Conservation (phyloP, 1,140 invertebrate species). For the Caenorhabditis inopinata region DNA sequence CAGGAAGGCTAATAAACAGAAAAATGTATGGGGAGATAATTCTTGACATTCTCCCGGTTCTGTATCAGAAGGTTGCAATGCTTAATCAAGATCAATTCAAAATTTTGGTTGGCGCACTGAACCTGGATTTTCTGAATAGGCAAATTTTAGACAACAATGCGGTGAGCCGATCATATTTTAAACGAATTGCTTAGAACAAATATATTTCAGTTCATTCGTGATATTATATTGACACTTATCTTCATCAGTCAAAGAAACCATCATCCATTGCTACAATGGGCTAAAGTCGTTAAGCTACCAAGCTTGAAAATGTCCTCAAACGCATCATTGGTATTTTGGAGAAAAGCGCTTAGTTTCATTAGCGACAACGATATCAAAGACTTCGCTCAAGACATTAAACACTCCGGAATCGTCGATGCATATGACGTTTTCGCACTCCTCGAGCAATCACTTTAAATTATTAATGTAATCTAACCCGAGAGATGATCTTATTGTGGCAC, state of each 20-base stretch:
- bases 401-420: background rate
- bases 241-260: constrained; percentile 22
- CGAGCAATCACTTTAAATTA: constrained; percentile 10
- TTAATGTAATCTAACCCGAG: background rate
- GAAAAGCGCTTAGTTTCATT: background rate
- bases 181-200: background rate
- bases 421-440: background rate
- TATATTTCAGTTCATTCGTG: constrained; percentile 41
- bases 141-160: constrained; percentile 1
- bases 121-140: constrained; percentile 13
- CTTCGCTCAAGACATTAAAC: constrained; percentile 2
- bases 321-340: background rate
- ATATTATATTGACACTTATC: constrained; percentile 34
- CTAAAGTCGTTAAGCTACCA: background rate
- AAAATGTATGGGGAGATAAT: constrained; percentile 19
- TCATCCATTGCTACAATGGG: background rate
- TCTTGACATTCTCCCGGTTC: constrained; percentile 20
- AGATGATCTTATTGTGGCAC: constrained; percentile 3
- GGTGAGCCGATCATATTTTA: background rate
- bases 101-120: background rate
- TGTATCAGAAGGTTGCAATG: background rate
- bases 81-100: constrained; percentile 21
- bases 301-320: constrained; percentile 13
- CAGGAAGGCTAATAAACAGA: background rate
- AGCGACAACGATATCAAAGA: background rate